Evolutionary conservation across 2,113 vertebrate species (phyloP).

Genomic region (Rhabdomys dilectus): DNA sequence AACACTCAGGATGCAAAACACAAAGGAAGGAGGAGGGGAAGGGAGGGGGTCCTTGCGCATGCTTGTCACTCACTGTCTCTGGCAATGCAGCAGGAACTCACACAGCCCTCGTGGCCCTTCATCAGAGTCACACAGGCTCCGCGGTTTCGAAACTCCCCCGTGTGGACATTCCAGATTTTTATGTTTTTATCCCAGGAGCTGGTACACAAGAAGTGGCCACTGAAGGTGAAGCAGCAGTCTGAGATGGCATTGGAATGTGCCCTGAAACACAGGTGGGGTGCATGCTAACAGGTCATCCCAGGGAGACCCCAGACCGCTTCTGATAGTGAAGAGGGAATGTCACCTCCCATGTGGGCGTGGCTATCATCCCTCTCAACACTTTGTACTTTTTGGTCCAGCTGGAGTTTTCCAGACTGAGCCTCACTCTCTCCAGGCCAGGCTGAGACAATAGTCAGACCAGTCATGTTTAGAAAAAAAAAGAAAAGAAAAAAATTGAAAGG

Average conservation of each 20-base stretch:
- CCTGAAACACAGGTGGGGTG: constrained; percentile 79
- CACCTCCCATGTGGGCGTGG: neutral
- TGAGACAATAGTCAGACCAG: neutral
- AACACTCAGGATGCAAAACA: neutral
- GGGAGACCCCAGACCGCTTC: too few species aligned
- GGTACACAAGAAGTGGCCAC: constrained; percentile 88
- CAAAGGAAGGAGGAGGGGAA: neutral
- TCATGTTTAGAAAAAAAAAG: neutral
- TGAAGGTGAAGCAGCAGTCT: constrained; percentile 88
- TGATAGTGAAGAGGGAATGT: accelerated
- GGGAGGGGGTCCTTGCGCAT: neutral
- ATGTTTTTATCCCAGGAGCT: constrained; percentile 90
- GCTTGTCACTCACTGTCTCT: constrained; percentile 85
- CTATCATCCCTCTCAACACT: neutral
- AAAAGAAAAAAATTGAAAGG: too few species aligned
- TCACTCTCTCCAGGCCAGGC: neutral
- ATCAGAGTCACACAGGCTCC: constrained; percentile 82
- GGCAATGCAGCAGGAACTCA: constrained; percentile 89
- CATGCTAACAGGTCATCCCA: accelerated
- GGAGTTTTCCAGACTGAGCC: neutral
- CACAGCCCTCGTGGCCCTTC: constrained; percentile 84
- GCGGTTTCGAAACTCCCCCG: constrained; percentile 81
- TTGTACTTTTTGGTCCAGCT: neutral
- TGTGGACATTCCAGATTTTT: constrained; percentile 89
- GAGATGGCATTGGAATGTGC: constrained; percentile 87